These are phyloP conservation scores for Mixornis gularis DNA, from an alignment of 2,113 vertebrate genomes.

Conservation along the genomic window DNA sequence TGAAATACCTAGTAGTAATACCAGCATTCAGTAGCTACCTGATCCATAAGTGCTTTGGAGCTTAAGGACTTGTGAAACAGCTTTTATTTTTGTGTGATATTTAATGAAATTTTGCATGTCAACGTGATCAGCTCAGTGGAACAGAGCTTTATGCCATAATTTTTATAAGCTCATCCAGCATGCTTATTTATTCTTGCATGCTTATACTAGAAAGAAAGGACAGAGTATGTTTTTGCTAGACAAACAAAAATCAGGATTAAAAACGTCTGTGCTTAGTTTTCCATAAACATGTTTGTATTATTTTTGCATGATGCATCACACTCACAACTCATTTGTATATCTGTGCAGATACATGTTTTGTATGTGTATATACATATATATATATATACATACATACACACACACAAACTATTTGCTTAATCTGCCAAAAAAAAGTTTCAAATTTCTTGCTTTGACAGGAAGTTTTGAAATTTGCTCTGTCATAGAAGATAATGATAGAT, in stretches of 20 bases:
- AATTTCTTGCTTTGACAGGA: not conserved
- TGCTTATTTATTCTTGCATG: not conserved
- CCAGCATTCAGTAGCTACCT: not conserved
- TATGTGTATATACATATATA: rapidly evolving
- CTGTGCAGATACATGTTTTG: rapidly evolving
- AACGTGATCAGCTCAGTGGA: not conserved
- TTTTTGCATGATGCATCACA: not conserved
- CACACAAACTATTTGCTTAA: not conserved
- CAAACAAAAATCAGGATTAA: not conserved
- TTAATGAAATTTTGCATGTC: not conserved
- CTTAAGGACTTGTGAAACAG: not conserved
- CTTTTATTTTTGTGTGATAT: not conserved
- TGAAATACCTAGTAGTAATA: not conserved
- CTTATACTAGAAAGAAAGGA: not conserved
- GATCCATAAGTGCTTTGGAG: not conserved
- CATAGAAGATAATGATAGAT: not conserved
- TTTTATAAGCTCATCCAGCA: not conserved
- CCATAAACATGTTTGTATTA: not conserved
- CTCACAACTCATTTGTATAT: not conserved
- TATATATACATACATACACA: rapidly evolving
- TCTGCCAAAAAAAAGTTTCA: not conserved
- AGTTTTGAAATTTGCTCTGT: not conserved
- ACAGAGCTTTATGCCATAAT: not conserved
- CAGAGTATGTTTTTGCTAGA: not conserved
- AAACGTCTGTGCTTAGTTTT: not conserved